A percentile compares a stretch with the other conserved stretches of the same genome.
phyloP scores from a whole-genome alignment of 1,140 invertebrate species.

The Zaprionus kolodkinae region DNA sequence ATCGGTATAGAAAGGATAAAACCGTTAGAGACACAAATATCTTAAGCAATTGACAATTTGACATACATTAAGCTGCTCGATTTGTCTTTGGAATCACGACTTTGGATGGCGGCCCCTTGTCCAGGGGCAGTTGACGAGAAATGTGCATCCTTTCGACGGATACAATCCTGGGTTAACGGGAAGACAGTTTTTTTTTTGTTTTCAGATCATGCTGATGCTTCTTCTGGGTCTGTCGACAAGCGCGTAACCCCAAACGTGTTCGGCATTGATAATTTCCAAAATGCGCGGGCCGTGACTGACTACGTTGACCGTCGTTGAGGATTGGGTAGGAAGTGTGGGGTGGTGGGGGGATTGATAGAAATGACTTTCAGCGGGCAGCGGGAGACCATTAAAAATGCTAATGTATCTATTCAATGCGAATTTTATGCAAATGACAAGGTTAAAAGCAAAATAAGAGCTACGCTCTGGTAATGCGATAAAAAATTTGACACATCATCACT shows the following conservation, averaged over 20 bases:
- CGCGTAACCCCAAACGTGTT: slow-evolving; percentile 70
- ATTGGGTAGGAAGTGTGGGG: too few species aligned
- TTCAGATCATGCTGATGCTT: slow-evolving; percentile 7
- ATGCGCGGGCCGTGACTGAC: slow-evolving; percentile 63
- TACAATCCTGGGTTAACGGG: slow-evolving; percentile 15
- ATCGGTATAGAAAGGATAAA: background rate
- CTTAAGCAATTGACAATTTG: slow-evolving; percentile 60
- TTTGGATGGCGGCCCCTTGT: too few species aligned
- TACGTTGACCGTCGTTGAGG: slow-evolving; percentile 19
- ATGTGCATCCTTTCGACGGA: slow-evolving; percentile 32
- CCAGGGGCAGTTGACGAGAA: too few species aligned
- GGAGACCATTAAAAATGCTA: slow-evolving; percentile 77
- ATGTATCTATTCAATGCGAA: slow-evolving; percentile 80
- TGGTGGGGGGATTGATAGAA: slow-evolving; percentile 26
- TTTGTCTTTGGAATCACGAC: slow-evolving; percentile 66
- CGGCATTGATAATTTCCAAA: slow-evolving; percentile 70
- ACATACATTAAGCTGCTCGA: slow-evolving; percentile 72
- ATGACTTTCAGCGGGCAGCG: slow-evolving; percentile 55
- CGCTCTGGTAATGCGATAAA: slow-evolving; percentile 76
- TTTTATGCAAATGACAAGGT: slow-evolving; percentile 81
- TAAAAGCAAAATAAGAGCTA: slow-evolving; percentile 79
- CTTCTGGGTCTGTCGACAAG: slow-evolving; percentile 30
- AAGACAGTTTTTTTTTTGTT: slow-evolving; percentile 1
- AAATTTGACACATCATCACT: slow-evolving; percentile 83
- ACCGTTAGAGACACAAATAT: slow-evolving; percentile 21